Evolutionary conservation across 2,797 vertebrate species (phyloP), one percentile per base, ranked within the genome.

Genomic region (Margarornis squamiger): DNA sequence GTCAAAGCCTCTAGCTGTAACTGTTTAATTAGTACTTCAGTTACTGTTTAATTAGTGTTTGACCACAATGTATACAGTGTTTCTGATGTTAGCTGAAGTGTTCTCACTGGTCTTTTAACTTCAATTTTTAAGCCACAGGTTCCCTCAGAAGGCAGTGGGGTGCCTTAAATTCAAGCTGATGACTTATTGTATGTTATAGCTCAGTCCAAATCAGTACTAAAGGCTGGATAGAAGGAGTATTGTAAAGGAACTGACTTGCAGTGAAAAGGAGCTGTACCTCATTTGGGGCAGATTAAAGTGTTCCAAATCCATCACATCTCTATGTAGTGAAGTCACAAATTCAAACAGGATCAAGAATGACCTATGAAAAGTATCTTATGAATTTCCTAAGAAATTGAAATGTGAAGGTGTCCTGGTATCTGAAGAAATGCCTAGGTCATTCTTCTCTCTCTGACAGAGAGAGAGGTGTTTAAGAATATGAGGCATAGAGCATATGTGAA

Each of bases 1-100:
- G 72, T 93, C 49, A 84, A 92, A 74, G 21, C 20, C 65, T 88
- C 39, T 88, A 91, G 45, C 24, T 86, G 49, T 65, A 88, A 71
- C 78, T 83, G 36, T 86, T 92, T 95, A 95, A 95, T 95, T 92
- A 96, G 57, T 92, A 38, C 34, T 86, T 83, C 52, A 77, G 61
- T 88, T 77, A 58, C 54, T 72, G 67, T 84, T 93, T 89, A 96
- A 96, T 96, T 94, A 89, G 39, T 49, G 23, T 88, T 85, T 73
- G 67, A 73, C 73, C 74, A 94, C 77, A 95, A 78, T 12, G 23
- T 75, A 55, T 38, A n/a, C 63, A 62, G 70, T 85, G 80, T 88
- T 81, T 92, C 79, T 73, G 41, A 80, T 63, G 49, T 75, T 58
- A 84, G 62, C 51, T 58, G 43, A 81, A 81, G 58, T 62, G 58